Evolutionary conservation across 2,888 invertebrate species (phyloP).

Genomic region (Neelides folsomi): DNA sequence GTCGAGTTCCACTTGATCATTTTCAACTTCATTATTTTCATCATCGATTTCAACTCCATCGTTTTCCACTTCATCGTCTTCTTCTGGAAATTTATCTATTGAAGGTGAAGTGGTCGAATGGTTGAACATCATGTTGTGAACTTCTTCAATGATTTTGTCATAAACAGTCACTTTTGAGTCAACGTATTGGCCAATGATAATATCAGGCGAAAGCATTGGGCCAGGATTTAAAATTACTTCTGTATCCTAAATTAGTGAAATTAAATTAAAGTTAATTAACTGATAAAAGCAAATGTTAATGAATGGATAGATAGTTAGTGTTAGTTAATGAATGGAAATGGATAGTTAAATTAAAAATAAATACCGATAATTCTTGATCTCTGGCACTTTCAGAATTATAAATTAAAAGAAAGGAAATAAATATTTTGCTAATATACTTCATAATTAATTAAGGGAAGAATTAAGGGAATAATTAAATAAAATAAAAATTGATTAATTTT

Average conservation of each 20-base stretch:
- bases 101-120: neutral
- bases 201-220: conserved; percentile 29
- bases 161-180: conserved; percentile 20
- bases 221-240: conserved; percentile 24
- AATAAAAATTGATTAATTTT: too few species aligned
- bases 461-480: too few species aligned
- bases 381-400: too few species aligned
- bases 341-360: too few species aligned
- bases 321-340: too few species aligned
- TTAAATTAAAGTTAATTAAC: too few species aligned
- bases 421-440: too few species aligned
- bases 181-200: conserved; percentile 23
- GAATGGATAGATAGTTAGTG: too few species aligned
- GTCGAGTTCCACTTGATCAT: neutral
- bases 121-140: conserved; percentile 1
- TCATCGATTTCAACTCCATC: neutral
- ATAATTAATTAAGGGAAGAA: too few species aligned
- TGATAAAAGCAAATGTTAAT: too few species aligned
- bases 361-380: too few species aligned
- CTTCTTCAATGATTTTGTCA: conserved; percentile 13
- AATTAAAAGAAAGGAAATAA: too few species aligned
- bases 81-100: neutral
- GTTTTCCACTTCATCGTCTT: neutral
- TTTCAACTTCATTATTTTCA: conserved; percentile 5
- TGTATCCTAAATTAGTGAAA: conserved; percentile 13